Conservation (phyloP, 2,797 vertebrate genomes). For the Chelon auratus region DNA sequence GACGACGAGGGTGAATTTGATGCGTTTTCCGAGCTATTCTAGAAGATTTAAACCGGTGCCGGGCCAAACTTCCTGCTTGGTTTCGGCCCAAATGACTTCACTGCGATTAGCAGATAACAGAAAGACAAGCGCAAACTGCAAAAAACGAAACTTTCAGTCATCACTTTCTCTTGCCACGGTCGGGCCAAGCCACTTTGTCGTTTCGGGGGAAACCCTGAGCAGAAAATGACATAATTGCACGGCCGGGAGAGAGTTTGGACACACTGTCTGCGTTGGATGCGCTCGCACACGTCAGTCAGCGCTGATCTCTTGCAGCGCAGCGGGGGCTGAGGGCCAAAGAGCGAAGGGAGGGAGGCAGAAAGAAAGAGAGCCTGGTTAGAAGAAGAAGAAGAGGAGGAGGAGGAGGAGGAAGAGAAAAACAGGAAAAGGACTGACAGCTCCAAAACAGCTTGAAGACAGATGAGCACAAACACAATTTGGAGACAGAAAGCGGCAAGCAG, state of each 20-base stretch:
- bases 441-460: slow-evolving; percentile 44
- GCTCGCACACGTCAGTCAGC: slow-evolving; percentile 54
- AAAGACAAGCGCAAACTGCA: slow-evolving; percentile 10
- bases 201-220: slow-evolving; percentile 68
- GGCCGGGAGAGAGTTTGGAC: slow-evolving; percentile 61
- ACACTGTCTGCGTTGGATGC: slow-evolving; percentile 43
- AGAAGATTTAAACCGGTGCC: not conserved
- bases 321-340: slow-evolving; percentile 23
- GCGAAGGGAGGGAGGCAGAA: not conserved
- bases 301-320: slow-evolving; percentile 26
- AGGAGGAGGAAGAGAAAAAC: slow-evolving; percentile 3
- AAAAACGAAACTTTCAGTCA: slow-evolving; percentile 46
- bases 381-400: not conserved
- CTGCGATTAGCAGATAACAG: slow-evolving; percentile 36
- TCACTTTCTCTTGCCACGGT: slow-evolving; percentile 26
- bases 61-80: not conserved
- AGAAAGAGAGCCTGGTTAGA: not conserved
- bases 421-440: slow-evolving; percentile 34
- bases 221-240: slow-evolving; percentile 76
- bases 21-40: not conserved
- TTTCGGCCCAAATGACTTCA: slow-evolving; percentile 27
- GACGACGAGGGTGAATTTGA: not conserved
- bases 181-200: slow-evolving; percentile 67
- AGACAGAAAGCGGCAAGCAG: slow-evolving; percentile 31
- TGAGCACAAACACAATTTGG: slow-evolving; percentile 33